phyloP scores from a whole-genome alignment of 2,797 vertebrate species.

The Phyllotis vaccarum region DNA sequence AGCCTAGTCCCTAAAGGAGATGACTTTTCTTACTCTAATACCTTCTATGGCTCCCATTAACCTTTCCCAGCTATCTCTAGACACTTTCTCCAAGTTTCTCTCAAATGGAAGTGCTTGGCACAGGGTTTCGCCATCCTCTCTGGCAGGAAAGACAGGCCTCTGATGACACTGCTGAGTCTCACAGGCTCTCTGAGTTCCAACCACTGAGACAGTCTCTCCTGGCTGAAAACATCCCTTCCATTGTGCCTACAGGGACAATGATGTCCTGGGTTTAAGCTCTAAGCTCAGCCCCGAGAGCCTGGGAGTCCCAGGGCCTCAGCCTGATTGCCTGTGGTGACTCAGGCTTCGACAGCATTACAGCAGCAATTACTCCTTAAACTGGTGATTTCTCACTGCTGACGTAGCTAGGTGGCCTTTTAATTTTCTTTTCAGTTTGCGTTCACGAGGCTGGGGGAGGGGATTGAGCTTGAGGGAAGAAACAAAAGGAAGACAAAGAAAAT shows the following conservation, averaged over 20 bases:
- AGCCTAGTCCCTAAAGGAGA: neutral
- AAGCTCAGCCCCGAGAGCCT: neutral
- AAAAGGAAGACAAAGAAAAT: constrained; percentile 37
- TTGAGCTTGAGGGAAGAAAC: constrained; percentile 4
- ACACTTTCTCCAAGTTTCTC: neutral
- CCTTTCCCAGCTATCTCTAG: neutral
- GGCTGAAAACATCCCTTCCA: neutral
- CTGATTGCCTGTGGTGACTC: constrained; percentile 49
- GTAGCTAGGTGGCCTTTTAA: neutral
- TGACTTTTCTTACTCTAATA: neutral
- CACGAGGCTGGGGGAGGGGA: neutral
- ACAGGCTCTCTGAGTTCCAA: neutral
- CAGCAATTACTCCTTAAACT: constrained; percentile 43
- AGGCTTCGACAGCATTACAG: neutral
- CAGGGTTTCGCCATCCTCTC: fast-evolving
- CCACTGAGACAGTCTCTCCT: neutral
- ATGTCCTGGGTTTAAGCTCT: neutral
- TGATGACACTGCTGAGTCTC: fast-evolving
- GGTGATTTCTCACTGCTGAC: constrained; percentile 52
- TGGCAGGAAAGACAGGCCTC: neutral
- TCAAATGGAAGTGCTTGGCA: neutral
- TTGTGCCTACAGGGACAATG: neutral
- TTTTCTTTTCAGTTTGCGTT: constrained; percentile 11
- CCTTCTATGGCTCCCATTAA: neutral
- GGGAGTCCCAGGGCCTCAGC: neutral